Conservation (phyloP, 2,797 vertebrate species). For the Arrhamphus sclerolepis region DNA sequence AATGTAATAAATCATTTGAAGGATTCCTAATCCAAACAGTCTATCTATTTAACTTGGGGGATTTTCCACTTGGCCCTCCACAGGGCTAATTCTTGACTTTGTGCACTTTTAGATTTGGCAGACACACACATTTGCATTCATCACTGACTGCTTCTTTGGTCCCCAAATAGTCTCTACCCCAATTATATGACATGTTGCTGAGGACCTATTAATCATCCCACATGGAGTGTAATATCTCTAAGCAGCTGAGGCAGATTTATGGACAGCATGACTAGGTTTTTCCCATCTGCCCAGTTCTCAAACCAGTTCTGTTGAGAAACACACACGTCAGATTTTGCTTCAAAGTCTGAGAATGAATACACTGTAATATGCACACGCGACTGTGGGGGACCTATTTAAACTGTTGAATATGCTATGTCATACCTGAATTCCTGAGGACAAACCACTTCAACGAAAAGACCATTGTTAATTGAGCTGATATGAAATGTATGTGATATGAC, state of each 20-base stretch:
- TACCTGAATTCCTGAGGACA: not conserved
- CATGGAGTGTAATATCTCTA: slow-evolving; percentile 52
- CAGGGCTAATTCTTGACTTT: slow-evolving; percentile 15
- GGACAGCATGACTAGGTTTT: slow-evolving; percentile 52
- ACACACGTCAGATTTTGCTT: slow-evolving; percentile 12
- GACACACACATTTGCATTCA: slow-evolving; percentile 27
- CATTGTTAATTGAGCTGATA: not conserved
- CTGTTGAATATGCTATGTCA: not conserved
- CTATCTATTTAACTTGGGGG: slow-evolving; percentile 44
- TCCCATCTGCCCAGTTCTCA: slow-evolving; percentile 65
- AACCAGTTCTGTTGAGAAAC: slow-evolving; percentile 18
- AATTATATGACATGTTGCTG: slow-evolving; percentile 32
- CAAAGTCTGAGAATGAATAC: slow-evolving; percentile 33
- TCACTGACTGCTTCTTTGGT: slow-evolving; percentile 28
- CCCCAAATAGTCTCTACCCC: slow-evolving; percentile 13
- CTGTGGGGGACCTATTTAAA: slow-evolving; percentile 14
- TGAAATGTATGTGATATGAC: too few species aligned
- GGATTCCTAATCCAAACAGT: slow-evolving; percentile 32
- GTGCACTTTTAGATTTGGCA: slow-evolving; percentile 1
- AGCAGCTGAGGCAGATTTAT: slow-evolving; percentile 59
- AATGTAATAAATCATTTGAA: slow-evolving; percentile 53
- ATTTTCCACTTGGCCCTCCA: slow-evolving; percentile 45
- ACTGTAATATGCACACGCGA: slow-evolving; percentile 16
- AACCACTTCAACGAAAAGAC: not conserved
- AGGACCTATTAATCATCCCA: slow-evolving; percentile 63